phyloP scores from a whole-genome alignment of 2,113 vertebrate genomes.

The Cavia aperea region DNA sequence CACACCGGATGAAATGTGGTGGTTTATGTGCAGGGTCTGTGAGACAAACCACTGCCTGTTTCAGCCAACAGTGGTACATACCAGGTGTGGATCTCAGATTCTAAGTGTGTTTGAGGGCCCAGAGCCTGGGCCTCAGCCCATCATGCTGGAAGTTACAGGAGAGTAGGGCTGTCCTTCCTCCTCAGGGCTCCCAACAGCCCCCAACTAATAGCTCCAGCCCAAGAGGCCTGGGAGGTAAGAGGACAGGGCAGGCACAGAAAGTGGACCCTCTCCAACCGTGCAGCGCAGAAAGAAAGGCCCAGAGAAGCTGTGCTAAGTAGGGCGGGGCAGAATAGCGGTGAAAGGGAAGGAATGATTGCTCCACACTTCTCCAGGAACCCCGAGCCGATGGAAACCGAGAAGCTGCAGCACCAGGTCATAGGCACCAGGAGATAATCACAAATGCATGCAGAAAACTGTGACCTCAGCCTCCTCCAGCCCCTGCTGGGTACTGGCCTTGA shows the following conservation, averaged over 20 bases:
- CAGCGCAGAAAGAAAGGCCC: background rate
- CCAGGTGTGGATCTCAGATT: background rate
- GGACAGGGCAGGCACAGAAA: background rate
- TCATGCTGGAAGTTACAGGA: background rate
- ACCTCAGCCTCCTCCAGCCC: background rate
- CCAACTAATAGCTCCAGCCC: background rate
- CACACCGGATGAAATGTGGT: background rate
- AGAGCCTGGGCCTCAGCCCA: background rate
- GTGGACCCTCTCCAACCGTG: background rate
- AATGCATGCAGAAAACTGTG: background rate
- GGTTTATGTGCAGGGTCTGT: background rate
- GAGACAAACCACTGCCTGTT: background rate
- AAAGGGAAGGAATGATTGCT: constrained; percentile 56
- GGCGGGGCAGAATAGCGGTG: constrained; percentile 39
- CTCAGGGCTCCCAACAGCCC: background rate
- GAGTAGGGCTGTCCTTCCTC: background rate
- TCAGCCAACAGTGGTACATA: background rate
- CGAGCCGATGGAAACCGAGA: background rate
- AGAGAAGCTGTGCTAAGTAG: background rate
- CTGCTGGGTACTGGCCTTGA: background rate
- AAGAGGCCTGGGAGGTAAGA: background rate
- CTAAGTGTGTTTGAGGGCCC: background rate
- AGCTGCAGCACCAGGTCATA: constrained; percentile 24
- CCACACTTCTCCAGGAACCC: constrained; percentile 43
- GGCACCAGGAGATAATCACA: background rate